Percentiles rank a stretch among this genome's conserved stretches.
Evolutionary conservation across 2,797 vertebrate species (phyloP).

Genomic region (Pangasius sanitwongsei): DNA sequence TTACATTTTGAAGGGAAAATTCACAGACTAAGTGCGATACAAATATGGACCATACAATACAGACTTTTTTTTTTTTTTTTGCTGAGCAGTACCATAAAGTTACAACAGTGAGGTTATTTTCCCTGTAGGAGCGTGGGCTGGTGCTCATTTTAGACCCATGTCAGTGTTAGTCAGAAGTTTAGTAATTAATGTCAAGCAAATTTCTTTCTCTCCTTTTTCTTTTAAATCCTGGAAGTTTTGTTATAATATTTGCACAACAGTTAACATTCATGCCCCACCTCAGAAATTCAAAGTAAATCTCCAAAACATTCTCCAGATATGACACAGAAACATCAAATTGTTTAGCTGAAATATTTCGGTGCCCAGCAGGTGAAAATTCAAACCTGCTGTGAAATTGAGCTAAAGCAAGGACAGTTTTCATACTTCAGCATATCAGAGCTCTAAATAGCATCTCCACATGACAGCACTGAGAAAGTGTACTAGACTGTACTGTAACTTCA

Average conservation of each 20-base stretch:
- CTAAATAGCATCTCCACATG: neutral
- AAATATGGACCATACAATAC: neutral
- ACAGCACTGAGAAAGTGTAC: neutral
- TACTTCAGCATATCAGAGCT: slow-evolving; percentile 1
- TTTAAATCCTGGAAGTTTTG: neutral
- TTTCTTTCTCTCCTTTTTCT: neutral
- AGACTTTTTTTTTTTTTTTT: neutral
- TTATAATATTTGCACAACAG: neutral
- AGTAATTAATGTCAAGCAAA: neutral
- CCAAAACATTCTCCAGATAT: neutral
- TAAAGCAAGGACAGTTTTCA: neutral
- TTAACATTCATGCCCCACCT: neutral
- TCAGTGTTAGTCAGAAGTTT: neutral
- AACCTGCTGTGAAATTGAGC: neutral
- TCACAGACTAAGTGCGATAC: neutral
- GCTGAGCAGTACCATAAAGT: neutral
- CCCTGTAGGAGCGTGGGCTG: neutral
- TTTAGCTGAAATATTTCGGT: neutral
- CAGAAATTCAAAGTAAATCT: neutral
- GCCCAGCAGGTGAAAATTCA: neutral
- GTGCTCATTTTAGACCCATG: neutral
- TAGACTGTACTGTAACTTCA: neutral
- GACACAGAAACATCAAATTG: neutral
- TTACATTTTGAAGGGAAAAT: neutral
- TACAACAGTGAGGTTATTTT: neutral